Evolutionary conservation across 2,888 invertebrate genomes (phyloP).

Genomic region (Dexiosoma caninum): DNA sequence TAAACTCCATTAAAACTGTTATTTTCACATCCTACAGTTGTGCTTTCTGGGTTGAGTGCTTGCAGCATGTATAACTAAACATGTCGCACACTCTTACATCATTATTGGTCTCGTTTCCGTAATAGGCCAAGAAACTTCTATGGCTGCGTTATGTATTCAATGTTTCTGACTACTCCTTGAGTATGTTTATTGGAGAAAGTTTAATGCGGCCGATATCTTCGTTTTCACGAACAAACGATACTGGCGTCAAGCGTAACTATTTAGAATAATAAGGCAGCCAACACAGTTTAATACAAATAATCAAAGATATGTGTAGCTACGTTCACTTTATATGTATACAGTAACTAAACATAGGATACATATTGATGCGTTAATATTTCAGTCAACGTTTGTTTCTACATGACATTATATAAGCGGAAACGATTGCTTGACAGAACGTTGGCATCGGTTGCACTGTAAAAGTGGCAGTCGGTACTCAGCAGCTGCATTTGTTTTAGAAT

Average conservation of each 20-base stretch:
- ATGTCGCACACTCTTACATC: background rate
- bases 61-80: no score
- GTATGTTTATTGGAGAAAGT: background rate
- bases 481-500: background rate
- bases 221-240: constrained; percentile 35
- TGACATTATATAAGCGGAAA: background rate
- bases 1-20: no score
- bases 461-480: background rate
- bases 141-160: background rate
- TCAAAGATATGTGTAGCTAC: background rate
- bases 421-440: background rate
- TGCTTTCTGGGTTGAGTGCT: no score
- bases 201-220: constrained; percentile 34
- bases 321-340: no score
- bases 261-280: constrained; percentile 46
- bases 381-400: background rate
- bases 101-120: background rate
- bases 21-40: no score
- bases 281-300: background rate
- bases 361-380: background rate
- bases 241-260: constrained; percentile 22
- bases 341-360: no score
- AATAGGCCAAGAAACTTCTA: background rate
- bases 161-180: constrained; percentile 4
- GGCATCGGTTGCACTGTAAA: background rate